These are phyloP conservation scores for Zosterops japonicus DNA, from an alignment of 2,113 vertebrate genomes.

Conservation along the genomic window DNA sequence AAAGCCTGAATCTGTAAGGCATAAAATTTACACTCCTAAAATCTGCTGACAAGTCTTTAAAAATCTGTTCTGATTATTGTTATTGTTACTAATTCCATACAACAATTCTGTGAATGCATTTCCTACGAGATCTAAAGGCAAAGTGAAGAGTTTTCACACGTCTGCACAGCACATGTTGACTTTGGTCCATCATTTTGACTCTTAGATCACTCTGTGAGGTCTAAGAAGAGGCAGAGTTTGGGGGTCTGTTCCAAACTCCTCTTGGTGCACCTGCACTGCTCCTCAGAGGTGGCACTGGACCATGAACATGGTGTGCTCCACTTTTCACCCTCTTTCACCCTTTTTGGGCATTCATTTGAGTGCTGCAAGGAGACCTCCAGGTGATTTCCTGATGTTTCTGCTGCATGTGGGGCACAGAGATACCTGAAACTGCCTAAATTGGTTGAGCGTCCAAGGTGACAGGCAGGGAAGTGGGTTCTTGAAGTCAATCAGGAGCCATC, in stretches of 20 bases:
- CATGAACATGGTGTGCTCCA: neutral
- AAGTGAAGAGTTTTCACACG: neutral
- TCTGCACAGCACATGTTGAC: neutral
- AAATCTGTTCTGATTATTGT: neutral
- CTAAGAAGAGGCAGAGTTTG: neutral
- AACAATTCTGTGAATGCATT: neutral
- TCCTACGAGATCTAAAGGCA: neutral
- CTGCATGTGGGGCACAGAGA: neutral
- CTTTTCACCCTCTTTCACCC: neutral
- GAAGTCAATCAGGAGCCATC: neutral
- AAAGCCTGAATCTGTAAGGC: neutral
- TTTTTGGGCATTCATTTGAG: rapidly evolving
- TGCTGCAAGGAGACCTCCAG: neutral
- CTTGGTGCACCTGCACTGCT: neutral
- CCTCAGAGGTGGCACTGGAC: neutral
- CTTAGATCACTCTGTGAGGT: neutral
- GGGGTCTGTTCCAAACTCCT: neutral
- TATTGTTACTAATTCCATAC: neutral
- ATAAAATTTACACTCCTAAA: neutral
- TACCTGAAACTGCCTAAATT: neutral
- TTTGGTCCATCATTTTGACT: neutral
- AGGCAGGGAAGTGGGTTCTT: neutral
- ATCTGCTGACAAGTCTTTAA: neutral
- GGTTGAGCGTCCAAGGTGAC: neutral
- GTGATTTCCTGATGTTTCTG: neutral